Conservation (phyloP, 2,888 invertebrate species). For the Sphaerophoria rueppellii region DNA sequence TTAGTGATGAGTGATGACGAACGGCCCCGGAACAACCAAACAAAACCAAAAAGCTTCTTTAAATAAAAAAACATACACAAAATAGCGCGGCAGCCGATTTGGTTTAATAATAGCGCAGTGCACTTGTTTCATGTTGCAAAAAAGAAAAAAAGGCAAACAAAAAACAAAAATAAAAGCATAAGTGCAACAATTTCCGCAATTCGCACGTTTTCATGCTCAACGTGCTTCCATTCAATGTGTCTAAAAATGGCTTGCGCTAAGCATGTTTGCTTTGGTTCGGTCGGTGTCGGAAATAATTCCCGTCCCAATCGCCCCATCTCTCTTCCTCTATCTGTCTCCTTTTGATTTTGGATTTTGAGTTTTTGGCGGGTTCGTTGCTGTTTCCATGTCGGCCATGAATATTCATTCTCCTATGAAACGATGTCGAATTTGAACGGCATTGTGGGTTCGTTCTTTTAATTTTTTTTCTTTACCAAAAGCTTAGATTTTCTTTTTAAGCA, state of each 20-base stretch:
- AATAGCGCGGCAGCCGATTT: neutral
- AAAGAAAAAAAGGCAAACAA: too few species aligned
- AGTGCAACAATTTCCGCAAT: conserved; percentile 66
- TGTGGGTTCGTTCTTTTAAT: too few species aligned
- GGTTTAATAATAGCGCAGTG: conserved; percentile 55
- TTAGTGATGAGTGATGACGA: too few species aligned
- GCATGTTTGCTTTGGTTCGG: neutral
- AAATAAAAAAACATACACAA: too few species aligned
- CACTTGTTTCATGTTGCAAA: conserved; percentile 51
- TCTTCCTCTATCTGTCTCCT: neutral
- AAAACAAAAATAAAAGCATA: conserved; percentile 44
- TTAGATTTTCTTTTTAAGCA: neutral
- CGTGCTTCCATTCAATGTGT: conserved; percentile 39
- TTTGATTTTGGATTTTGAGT: neutral
- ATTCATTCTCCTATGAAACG: neutral
- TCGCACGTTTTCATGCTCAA: conserved; percentile 70
- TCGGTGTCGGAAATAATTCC: neutral
- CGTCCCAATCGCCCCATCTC: neutral
- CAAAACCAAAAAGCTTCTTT: too few species aligned
- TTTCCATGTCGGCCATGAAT: conserved; percentile 20
- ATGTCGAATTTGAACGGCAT: conserved; percentile 2
- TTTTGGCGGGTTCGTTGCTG: conserved; percentile 59
- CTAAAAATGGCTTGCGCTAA: neutral
- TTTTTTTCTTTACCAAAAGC: too few species aligned
- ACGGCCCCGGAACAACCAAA: too few species aligned